Conservation (phyloP, 2,797 vertebrate genomes). For the Gouania willdenowi region DNA sequence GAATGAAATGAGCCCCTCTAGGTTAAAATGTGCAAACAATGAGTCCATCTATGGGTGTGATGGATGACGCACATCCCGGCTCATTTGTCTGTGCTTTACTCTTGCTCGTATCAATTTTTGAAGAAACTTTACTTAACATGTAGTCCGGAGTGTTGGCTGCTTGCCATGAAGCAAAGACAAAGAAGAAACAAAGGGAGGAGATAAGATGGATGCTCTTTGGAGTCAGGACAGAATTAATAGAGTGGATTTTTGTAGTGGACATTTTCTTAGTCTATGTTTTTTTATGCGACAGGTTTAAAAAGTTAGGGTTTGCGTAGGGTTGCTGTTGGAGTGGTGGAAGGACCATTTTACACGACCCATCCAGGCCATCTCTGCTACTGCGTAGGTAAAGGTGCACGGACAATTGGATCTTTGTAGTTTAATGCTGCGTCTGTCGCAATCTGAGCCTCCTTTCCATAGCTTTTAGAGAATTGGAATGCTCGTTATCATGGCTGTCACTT, state of each 20-base stretch:
- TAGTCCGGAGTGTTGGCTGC: constrained; percentile 46
- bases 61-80: constrained; percentile 48
- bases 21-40: constrained; percentile 78
- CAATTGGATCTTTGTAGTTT: too few relatives aligned
- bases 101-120: constrained; percentile 48
- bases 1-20: constrained; percentile 55
- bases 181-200: constrained; percentile 12
- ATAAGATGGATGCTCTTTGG: constrained; percentile 21
- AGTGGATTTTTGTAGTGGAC: too few relatives aligned
- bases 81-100: constrained; percentile 64
- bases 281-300: too few relatives aligned
- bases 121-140: constrained; percentile 64
- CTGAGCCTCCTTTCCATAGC: too few relatives aligned
- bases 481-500: too few relatives aligned
- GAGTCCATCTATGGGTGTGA: constrained; percentile 41
- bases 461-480: too few relatives aligned
- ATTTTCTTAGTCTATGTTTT: neutral
- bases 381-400: too few relatives aligned
- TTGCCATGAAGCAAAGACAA: constrained; percentile 17
- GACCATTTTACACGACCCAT: too few relatives aligned
- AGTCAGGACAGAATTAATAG: neutral
- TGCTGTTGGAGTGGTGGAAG: too few relatives aligned
- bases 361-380: too few relatives aligned
- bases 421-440: too few relatives aligned
- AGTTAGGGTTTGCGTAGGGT: too few relatives aligned